phyloP scores from a whole-genome alignment of 1,140 invertebrate species.

The Thaumatotibia leucotreta region DNA sequence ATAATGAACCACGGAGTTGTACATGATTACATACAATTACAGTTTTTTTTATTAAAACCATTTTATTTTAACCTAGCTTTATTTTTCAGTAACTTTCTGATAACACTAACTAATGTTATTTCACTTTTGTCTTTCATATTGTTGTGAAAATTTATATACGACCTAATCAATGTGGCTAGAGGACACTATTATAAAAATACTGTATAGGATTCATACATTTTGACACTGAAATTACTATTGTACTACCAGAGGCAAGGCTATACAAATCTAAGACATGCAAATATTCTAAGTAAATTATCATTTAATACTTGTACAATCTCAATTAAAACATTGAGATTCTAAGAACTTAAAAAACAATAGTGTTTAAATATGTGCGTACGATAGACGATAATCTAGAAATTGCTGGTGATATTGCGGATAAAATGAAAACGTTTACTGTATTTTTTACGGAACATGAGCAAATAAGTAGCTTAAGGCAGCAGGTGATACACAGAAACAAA shows the following conservation, averaged over 20 bases:
- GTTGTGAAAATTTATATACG: conserved; percentile 26
- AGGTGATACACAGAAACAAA: too few relatives aligned
- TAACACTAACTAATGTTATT: conserved; percentile 45
- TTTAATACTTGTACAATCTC: neutral
- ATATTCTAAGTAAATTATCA: neutral
- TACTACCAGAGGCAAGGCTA: neutral
- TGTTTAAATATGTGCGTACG: neutral
- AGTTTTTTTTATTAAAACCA: neutral
- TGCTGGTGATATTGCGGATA: too few relatives aligned
- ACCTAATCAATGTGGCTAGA: neutral
- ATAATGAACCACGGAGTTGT: neutral
- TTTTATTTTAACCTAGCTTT: conserved; percentile 1
- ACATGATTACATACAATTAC: neutral
- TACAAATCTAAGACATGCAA: conserved; percentile 1
- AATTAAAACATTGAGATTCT: neutral
- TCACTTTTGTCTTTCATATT: conserved; percentile 70
- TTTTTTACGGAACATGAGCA: too few relatives aligned
- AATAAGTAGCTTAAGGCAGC: too few relatives aligned
- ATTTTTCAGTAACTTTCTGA: conserved; percentile 20
- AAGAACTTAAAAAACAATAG: neutral
- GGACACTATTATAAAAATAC: conserved; percentile 10
- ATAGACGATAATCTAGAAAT: too few relatives aligned
- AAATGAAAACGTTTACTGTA: too few relatives aligned
- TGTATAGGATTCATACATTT: neutral
- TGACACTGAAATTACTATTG: neutral